phyloP scores from a whole-genome alignment of 2,797 vertebrate species.

The Ctenopoma kingsleyae region DNA sequence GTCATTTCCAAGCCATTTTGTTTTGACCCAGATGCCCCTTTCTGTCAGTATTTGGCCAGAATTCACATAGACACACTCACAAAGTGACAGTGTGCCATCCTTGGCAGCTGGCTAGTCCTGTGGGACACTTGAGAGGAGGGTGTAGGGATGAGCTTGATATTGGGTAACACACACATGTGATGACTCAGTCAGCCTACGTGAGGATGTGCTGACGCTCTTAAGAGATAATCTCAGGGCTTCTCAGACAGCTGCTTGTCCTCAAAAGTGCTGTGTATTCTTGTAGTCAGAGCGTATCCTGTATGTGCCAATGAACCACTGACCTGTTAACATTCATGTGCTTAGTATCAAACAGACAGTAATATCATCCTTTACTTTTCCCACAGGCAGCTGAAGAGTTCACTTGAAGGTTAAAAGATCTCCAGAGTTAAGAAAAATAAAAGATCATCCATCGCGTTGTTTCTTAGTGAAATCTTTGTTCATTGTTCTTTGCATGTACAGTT shows the following conservation, averaged over 20 bases:
- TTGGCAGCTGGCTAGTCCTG: constrained; percentile 33
- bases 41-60: constrained; percentile 15
- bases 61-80: constrained; percentile 12
- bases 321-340: constrained; percentile 15
- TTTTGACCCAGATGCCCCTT: constrained; percentile 15
- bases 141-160: constrained; percentile 28
- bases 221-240: constrained; percentile 51
- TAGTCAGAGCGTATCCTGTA: constrained; percentile 4
- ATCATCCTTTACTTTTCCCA: no score
- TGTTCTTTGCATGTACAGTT: no score
- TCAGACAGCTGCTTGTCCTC: constrained; percentile 39
- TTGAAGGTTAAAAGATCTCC: neutral
- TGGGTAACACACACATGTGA: constrained; percentile 39
- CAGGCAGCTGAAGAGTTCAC: neutral
- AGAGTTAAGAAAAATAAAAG: neutral
- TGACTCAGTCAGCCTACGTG: constrained; percentile 43
- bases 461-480: no score
- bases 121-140: constrained; percentile 33
- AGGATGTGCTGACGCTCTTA: constrained; percentile 26
- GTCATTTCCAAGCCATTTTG: constrained; percentile 10
- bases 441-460: no score
- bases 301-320: constrained; percentile 19
- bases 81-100: constrained; percentile 27
- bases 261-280: constrained; percentile 24
- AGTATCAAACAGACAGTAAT: neutral